phyloP scores from a whole-genome alignment of 2,797 vertebrate species.

The Clarias pachynema region DNA sequence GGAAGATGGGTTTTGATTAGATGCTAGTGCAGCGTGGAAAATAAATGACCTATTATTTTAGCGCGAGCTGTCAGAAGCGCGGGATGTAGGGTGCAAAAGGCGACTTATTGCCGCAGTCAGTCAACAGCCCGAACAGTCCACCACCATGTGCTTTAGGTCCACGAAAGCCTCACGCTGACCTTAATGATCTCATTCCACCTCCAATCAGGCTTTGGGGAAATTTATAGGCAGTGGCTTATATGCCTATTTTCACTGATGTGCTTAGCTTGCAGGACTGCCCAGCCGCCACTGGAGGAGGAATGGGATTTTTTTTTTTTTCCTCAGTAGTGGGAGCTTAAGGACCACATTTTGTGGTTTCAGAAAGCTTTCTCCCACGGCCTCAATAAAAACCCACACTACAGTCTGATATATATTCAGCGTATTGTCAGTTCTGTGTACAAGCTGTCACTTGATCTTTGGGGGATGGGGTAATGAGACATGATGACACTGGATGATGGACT shows the following conservation, averaged over 20 bases:
- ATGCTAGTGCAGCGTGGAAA: constrained; percentile 67
- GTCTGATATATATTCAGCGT: constrained; percentile 41
- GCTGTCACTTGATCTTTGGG: constrained; percentile 32
- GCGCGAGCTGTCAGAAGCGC: constrained; percentile 64
- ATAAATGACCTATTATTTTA: constrained; percentile 77
- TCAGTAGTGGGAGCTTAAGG: background rate
- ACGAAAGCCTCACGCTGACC: constrained; percentile 57
- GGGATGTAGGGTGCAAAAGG: constrained; percentile 60
- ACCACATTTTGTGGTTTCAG: background rate
- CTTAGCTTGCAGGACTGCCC: constrained; percentile 69
- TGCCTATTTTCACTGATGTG: constrained; percentile 71
- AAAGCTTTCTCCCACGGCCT: constrained; percentile 22
- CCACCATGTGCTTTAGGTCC: constrained; percentile 67
- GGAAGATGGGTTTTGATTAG: constrained; percentile 68
- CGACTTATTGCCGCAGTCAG: constrained; percentile 77
- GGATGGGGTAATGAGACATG: constrained; percentile 32
- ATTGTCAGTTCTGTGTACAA: constrained; percentile 38
- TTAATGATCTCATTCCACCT: constrained; percentile 72
- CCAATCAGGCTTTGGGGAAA: constrained; percentile 63
- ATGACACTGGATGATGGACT: constrained; percentile 27
- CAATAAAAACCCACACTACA: constrained; percentile 44
- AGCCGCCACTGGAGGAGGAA: constrained; percentile 25
- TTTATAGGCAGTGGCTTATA: constrained; percentile 71
- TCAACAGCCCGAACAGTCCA: constrained; percentile 74
- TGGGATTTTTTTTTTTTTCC: constrained; percentile 21